Conservation (phyloP, 1,140 invertebrate species). For the Megalopta genalis region DNA sequence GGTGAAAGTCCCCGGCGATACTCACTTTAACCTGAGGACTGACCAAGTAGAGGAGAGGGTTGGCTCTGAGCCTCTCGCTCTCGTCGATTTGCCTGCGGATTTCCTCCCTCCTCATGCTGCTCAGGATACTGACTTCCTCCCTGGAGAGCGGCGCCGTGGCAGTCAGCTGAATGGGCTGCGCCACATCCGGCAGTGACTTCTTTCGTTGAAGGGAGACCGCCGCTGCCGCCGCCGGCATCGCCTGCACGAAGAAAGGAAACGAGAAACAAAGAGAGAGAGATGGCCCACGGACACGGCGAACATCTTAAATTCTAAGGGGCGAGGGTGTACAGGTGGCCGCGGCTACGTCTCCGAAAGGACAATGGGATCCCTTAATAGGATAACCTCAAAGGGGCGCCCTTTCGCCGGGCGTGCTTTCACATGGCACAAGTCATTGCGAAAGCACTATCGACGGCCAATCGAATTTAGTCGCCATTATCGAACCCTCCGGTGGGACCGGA, state of each 20-base stretch:
- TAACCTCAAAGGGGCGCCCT: neutral
- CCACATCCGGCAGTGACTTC: conserved; percentile 97
- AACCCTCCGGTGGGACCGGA: no score
- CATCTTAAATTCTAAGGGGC: conserved; percentile 8
- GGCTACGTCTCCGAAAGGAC: neutral
- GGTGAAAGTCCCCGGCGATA: conserved; percentile 43
- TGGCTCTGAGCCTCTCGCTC: conserved; percentile 93
- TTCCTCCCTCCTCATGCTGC: conserved; percentile 95
- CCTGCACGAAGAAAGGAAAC: conserved; percentile 80
- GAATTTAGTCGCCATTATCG: no score
- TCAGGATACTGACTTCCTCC: conserved; percentile 96
- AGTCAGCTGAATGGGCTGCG: conserved; percentile 85
- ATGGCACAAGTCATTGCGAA: neutral
- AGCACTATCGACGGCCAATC: neutral
- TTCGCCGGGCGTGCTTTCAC: neutral
- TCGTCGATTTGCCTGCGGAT: conserved; percentile 94
- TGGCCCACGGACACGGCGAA: conserved; percentile 28
- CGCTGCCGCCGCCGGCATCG: conserved; percentile 84
- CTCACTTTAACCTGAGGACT: conserved; percentile 98
- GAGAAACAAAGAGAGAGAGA: conserved; percentile 60
- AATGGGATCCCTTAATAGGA: no score
- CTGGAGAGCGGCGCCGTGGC: conserved; percentile 91
- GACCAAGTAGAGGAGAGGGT: conserved; percentile 96
- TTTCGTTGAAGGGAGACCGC: conserved; percentile 90
- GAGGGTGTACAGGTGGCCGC: neutral